Conservation (phyloP, 2,797 vertebrate genomes). For the Enteromius radiatus region DNA sequence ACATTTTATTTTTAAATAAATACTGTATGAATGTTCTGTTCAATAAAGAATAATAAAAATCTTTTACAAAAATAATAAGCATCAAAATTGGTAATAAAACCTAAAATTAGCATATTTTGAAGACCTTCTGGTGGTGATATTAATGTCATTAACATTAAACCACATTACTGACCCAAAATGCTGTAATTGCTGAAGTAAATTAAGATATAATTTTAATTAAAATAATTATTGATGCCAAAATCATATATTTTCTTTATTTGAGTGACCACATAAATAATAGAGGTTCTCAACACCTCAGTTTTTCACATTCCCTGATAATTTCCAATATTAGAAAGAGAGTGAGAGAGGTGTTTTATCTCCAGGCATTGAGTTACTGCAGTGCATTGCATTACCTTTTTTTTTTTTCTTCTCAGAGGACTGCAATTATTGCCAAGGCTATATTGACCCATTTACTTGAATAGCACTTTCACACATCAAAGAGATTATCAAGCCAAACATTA, state of each 20-base stretch:
- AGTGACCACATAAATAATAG: background rate
- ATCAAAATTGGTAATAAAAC: background rate
- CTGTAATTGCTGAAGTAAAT: background rate
- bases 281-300: background rate
- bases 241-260: background rate
- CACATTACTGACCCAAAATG: background rate
- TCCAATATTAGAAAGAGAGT: background rate
- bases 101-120: background rate
- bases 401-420: slow-evolving; percentile 29
- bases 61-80: background rate
- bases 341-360: slow-evolving; percentile 33
- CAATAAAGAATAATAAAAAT: background rate
- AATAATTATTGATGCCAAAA: background rate
- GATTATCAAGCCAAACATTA: slow-evolving; percentile 4
- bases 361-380: slow-evolving; percentile 35
- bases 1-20: background rate
- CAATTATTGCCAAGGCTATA: slow-evolving; percentile 41
- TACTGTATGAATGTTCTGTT: background rate
- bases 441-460: slow-evolving; percentile 53
- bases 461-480: slow-evolving; percentile 38
- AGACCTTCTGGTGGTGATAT: background rate
- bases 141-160: too few relatives aligned
- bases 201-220: background rate
- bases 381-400: slow-evolving; percentile 37
- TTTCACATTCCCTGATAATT: background rate